Percentiles rank a stretch among this genome's conserved stretches.
These are phyloP conservation scores for Hermetia illucens DNA, from an alignment of 1,140 invertebrate species.

Conservation along the genomic window DNA sequence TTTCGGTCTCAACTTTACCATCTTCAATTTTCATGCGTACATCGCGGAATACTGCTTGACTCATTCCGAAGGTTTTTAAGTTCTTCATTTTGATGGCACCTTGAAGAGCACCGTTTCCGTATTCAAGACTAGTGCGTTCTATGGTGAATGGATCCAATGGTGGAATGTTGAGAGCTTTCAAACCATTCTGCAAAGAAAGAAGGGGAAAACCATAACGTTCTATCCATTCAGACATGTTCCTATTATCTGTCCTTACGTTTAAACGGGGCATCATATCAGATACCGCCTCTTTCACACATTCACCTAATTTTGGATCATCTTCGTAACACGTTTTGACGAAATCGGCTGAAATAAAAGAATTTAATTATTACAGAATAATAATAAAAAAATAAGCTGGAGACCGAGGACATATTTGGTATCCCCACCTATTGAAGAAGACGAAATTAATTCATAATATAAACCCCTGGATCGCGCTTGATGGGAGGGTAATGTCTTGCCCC, in stretches of 20 bases:
- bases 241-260: constrained; percentile 1
- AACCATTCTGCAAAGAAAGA: constrained; percentile 11
- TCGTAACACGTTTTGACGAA: constrained; percentile 21
- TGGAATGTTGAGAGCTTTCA: constrained; percentile 22
- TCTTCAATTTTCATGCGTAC: constrained; percentile 19
- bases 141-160: constrained; percentile 23
- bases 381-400: too few relatives aligned
- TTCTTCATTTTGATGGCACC: constrained; percentile 20
- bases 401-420: too few relatives aligned
- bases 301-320: constrained; percentile 19
- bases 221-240: neutral
- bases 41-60: constrained; percentile 16
- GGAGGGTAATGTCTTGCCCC: too few relatives aligned
- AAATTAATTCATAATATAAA: too few relatives aligned
- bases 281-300: constrained; percentile 23
- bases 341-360: constrained; percentile 17
- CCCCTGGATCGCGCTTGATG: too few relatives aligned
- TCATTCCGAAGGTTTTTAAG: constrained; percentile 18
- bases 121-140: constrained; percentile 16
- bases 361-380: too few relatives aligned
- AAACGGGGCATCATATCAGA: constrained; percentile 19
- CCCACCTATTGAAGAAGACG: too few relatives aligned
- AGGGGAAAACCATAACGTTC: neutral
- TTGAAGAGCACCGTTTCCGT: constrained; percentile 16
- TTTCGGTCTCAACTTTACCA: constrained; percentile 13